These are phyloP conservation scores for Leptodirus hochenwartii DNA, from an alignment of 2,888 invertebrate genomes.

Conservation along the genomic window DNA sequence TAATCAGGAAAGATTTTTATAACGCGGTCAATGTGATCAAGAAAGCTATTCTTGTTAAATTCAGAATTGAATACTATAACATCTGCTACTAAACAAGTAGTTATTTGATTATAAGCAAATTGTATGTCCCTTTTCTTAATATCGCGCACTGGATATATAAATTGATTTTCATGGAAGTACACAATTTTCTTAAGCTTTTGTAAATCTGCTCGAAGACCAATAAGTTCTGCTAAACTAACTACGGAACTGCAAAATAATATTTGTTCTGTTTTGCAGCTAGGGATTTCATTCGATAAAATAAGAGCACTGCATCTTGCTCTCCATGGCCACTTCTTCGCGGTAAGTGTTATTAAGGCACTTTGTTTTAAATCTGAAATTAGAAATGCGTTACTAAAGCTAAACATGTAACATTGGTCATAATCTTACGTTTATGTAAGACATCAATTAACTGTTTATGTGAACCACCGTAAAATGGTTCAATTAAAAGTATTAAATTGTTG, in stretches of 20 bases:
- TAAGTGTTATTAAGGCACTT: constrained; percentile 34
- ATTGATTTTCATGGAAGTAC: constrained; percentile 64
- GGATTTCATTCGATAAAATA: constrained; percentile 39
- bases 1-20: constrained; percentile 47
- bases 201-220: constrained; percentile 47
- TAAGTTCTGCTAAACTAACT: constrained; percentile 47
- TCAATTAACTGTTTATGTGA: constrained; percentile 51
- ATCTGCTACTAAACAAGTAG: constrained; percentile 50
- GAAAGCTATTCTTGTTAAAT: constrained; percentile 48
- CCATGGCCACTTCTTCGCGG: constrained; percentile 67
- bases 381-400: constrained; percentile 8
- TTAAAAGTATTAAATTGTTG: constrained; percentile 31
- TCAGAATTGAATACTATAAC: constrained; percentile 49
- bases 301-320: constrained; percentile 48
- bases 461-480: constrained; percentile 57
- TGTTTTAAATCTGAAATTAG: constrained; percentile 16
- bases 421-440: constrained; percentile 20
- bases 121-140: constrained; percentile 52
- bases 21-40: constrained; percentile 37
- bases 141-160: constrained; percentile 47
- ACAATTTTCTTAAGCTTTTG: constrained; percentile 39
- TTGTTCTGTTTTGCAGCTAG: constrained; percentile 31
- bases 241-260: constrained; percentile 49
- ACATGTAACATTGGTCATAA: constrained; percentile 2
- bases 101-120: constrained; percentile 56